Percentiles rank a stretch among this genome's conserved stretches.
These are phyloP conservation scores for Enteromius argenteus DNA, from an alignment of 2,797 vertebrate genomes.

Conservation along the genomic window DNA sequence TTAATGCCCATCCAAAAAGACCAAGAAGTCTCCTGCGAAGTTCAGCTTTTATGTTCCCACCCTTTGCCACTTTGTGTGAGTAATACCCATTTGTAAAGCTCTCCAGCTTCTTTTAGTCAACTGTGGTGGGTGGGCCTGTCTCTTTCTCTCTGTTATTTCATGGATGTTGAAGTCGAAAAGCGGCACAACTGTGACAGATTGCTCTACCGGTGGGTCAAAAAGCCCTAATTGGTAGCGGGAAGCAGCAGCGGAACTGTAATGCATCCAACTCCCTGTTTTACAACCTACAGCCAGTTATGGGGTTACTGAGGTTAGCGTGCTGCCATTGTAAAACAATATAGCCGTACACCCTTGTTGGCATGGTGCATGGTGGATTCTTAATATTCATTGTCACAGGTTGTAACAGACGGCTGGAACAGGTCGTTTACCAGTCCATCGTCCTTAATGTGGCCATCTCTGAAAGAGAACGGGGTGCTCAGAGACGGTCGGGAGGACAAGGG, in stretches of 20 bases:
- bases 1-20: conserved; percentile 64
- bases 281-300: conserved; percentile 66
- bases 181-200: conserved; percentile 64
- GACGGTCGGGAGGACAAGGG: conserved; percentile 53
- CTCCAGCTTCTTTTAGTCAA: conserved; percentile 56
- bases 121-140: conserved; percentile 57
- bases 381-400: conserved; percentile 71
- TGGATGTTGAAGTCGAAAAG: conserved; percentile 48
- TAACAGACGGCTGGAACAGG: conserved; percentile 62
- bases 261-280: conserved; percentile 71
- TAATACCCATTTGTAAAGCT: conserved; percentile 71
- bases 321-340: conserved; percentile 74
- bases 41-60: conserved; percentile 73
- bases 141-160: conserved; percentile 36
- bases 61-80: conserved; percentile 67
- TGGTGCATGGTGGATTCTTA: conserved; percentile 76
- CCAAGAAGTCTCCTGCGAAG: conserved; percentile 65
- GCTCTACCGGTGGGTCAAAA: conserved; percentile 72
- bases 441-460: conserved; percentile 58
- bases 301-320: conserved; percentile 70
- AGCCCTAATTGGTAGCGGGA: conserved; percentile 73
- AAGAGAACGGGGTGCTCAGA: conserved; percentile 27
- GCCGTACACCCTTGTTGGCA: conserved; percentile 70
- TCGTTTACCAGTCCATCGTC: conserved; percentile 65
- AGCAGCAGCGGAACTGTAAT: conserved; percentile 63